A percentile compares a stretch with the other conserved stretches of the same genome.
phyloP scores from a whole-genome alignment of 2,888 invertebrate species.

The Dysmachus trigonus region DNA sequence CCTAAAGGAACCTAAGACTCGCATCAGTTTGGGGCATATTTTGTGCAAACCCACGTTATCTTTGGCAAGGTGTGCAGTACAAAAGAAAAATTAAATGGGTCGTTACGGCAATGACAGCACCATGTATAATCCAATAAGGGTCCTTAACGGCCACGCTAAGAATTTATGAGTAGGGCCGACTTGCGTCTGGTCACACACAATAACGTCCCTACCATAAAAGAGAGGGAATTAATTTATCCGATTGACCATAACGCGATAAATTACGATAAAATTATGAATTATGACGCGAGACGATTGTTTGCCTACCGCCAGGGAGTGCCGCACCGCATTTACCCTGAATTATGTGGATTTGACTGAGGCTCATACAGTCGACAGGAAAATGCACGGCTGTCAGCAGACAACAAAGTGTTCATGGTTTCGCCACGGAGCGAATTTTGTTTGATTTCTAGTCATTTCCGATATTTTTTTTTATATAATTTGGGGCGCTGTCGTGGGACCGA shows the following conservation, averaged over 20 bases:
- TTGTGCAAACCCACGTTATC: not conserved
- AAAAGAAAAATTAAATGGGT: constrained; percentile 31
- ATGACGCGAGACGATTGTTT: constrained; percentile 33
- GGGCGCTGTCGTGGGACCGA: not conserved
- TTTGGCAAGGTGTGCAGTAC: not conserved
- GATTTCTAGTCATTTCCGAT: not conserved
- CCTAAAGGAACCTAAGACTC: not conserved
- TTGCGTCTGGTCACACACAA: constrained; percentile 10
- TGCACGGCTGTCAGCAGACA: not conserved
- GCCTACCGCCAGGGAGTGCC: constrained; percentile 12
- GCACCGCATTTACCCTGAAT: not conserved
- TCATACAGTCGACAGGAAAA: not conserved
- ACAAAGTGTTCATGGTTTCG: not conserved
- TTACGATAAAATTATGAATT: constrained; percentile 46
- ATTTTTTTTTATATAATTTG: not conserved
- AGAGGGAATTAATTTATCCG: constrained; percentile 45
- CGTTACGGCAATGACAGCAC: not conserved
- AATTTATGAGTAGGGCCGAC: constrained; percentile 1
- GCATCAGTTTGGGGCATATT: not conserved
- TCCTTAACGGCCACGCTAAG: not conserved
- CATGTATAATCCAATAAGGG: not conserved
- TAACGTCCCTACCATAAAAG: constrained; percentile 20
- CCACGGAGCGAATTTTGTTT: not conserved
- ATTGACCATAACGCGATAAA: constrained; percentile 48
- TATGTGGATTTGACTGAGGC: not conserved